These are phyloP conservation scores for Venustoraphidia nigricollis DNA, from an alignment of 2,888 invertebrate species.

Conservation along the genomic window DNA sequence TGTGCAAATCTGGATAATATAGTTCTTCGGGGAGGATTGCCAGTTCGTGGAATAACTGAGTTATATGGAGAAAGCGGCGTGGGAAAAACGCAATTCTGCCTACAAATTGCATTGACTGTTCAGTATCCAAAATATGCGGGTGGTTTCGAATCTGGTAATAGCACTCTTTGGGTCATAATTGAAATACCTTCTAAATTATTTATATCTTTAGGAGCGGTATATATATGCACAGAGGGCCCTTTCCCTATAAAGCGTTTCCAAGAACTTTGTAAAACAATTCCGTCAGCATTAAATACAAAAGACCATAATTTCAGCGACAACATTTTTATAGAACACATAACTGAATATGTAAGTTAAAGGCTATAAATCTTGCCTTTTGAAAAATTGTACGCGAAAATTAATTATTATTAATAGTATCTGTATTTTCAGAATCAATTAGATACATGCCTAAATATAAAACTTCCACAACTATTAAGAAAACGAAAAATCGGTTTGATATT, in stretches of 20 bases:
- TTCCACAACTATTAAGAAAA: slow-evolving; percentile 35
- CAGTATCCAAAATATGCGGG: slow-evolving; percentile 37
- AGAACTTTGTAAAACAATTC: slow-evolving; percentile 31
- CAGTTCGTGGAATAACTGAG: slow-evolving; percentile 54
- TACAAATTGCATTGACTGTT: slow-evolving; percentile 51
- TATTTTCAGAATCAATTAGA: slow-evolving; percentile 35
- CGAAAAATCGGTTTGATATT: slow-evolving; percentile 44
- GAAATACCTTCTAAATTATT: not conserved
- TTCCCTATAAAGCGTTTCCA: slow-evolving; percentile 56
- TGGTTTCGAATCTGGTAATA: slow-evolving; percentile 34
- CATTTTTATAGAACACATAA: slow-evolving; percentile 49
- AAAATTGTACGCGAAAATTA: not conserved
- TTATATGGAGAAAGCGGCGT: slow-evolving; percentile 65
- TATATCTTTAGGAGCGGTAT: slow-evolving; percentile 33
- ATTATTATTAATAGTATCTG: slow-evolving; percentile 3
- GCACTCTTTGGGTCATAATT: no score
- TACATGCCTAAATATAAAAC: slow-evolving; percentile 32
- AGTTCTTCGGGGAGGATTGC: slow-evolving; percentile 47
- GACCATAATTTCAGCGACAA: slow-evolving; percentile 33
- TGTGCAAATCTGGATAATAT: slow-evolving; percentile 41
- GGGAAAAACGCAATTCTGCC: slow-evolving; percentile 68
- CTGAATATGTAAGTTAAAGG: slow-evolving; percentile 32
- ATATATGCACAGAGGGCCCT: slow-evolving; percentile 62
- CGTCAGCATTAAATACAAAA: slow-evolving; percentile 20
- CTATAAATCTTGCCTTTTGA: slow-evolving; percentile 6